A percentile compares a stretch with the other conserved stretches of the same genome.
Evolutionary conservation across 2,888 invertebrate species (phyloP).

Genomic region (Mythimna loreyi): DNA sequence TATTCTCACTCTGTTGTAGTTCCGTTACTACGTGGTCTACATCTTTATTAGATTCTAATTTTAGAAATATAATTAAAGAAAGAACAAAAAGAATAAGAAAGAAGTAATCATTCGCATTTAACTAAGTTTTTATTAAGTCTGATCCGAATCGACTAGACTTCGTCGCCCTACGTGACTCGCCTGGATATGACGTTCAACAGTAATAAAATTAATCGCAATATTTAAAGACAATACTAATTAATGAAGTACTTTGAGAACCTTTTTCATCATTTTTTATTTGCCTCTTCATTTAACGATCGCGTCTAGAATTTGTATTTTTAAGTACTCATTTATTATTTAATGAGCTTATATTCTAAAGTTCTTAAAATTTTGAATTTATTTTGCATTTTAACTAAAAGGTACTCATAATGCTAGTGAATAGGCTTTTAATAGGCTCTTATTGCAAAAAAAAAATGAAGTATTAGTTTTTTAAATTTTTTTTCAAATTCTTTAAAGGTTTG

Average conservation of each 20-base stretch:
- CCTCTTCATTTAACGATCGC: not conserved
- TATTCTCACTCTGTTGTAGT: not conserved
- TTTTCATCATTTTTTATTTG: constrained; percentile 12
- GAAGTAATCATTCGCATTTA: constrained; percentile 48
- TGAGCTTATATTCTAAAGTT: not conserved
- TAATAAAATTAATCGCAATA: constrained; percentile 42
- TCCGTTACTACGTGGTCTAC: constrained; percentile 23
- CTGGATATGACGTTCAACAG: constrained; percentile 32
- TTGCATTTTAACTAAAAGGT: not conserved
- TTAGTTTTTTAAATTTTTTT: too few relatives aligned
- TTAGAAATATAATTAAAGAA: constrained; percentile 51
- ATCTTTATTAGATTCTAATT: constrained; percentile 31
- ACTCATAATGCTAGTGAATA: too few relatives aligned
- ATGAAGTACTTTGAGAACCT: constrained; percentile 9
- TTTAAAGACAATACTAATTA: constrained; percentile 53
- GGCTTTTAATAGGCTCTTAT: too few relatives aligned
- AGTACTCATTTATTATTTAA: not conserved
- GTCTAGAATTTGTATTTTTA: not conserved
- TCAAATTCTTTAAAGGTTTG: too few relatives aligned
- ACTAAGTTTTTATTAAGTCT: constrained; percentile 55
- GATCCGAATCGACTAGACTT: constrained; percentile 58
- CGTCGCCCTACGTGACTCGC: constrained; percentile 55
- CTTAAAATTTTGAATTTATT: not conserved
- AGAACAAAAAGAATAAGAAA: constrained; percentile 37
- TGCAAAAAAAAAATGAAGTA: too few relatives aligned